Percentiles rank a stretch among this genome's conserved stretches.
Conservation (phyloP, 35 echinoderm and acorn worm genomes). For the Ptychodera flava region DNA sequence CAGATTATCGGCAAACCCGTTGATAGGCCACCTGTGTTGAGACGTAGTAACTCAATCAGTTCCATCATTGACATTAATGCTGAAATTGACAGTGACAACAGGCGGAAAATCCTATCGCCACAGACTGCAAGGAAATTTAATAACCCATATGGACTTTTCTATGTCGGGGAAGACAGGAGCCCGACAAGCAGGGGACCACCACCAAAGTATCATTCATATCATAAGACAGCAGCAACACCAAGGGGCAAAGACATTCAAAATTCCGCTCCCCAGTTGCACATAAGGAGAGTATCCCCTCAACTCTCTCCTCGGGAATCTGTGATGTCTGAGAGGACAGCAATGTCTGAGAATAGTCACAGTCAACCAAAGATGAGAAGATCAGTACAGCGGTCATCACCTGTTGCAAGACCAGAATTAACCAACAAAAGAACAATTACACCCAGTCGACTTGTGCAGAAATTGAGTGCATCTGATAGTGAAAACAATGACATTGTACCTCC, state of each 20-base stretch:
- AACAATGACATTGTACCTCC: not conserved
- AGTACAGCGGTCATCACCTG: no score
- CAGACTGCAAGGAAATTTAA: not conserved
- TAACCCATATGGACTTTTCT: not conserved
- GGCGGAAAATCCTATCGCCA: not conserved
- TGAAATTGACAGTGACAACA: not conserved
- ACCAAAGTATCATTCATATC: not conserved
- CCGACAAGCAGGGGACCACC: not conserved
- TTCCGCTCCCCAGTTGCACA: no score
- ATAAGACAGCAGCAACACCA: not conserved
- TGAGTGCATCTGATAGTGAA: not conserved
- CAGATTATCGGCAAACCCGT: not conserved
- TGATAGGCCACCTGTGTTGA: not conserved
- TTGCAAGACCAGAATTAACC: no score
- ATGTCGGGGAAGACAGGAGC: not conserved
- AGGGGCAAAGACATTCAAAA: no score
- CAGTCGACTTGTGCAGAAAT: not conserved
- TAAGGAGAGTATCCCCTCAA: no score
- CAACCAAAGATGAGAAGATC: no score
- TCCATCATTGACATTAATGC: not conserved
- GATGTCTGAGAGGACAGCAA: no score
- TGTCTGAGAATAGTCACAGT: no score
- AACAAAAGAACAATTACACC: not conserved
- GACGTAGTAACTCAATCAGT: not conserved
- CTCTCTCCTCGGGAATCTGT: no score